Evolutionary conservation across 1,140 invertebrate species (phyloP).

Genomic region (Brachionus calyciflorus): DNA sequence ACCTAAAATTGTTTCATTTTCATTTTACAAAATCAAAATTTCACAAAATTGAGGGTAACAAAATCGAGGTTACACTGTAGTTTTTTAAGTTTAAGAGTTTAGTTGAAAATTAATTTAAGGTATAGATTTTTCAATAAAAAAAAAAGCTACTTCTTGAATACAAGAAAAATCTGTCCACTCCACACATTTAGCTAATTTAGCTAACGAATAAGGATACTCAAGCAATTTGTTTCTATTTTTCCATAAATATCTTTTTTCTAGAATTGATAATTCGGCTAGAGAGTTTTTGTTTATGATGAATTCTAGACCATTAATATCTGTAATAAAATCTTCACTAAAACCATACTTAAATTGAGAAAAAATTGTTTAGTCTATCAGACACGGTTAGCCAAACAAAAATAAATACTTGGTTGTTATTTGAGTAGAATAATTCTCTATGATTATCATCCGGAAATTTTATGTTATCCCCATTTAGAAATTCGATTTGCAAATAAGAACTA

Average conservation of each 20-base stretch:
- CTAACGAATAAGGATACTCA: conserved; percentile 26
- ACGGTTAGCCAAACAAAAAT: neutral
- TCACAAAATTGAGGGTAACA: no score
- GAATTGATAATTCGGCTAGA: conserved; percentile 84
- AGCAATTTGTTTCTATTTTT: conserved; percentile 65
- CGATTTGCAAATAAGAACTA: neutral
- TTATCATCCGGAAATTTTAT: conserved; percentile 1
- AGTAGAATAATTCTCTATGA: neutral
- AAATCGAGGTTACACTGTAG: no score
- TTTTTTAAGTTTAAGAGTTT: no score
- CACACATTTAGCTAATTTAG: neutral
- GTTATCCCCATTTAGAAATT: neutral
- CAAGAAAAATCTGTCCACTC: conserved; percentile 20
- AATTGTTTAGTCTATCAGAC: neutral
- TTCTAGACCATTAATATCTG: neutral
- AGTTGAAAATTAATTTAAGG: no score
- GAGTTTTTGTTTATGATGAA: neutral
- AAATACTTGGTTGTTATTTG: no score
- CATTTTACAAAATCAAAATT: no score
- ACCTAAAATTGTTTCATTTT: no score
- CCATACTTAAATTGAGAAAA: neutral
- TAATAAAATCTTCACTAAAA: neutral
- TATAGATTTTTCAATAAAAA: no score
- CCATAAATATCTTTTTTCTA: conserved; percentile 83
- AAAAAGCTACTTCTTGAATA: neutral